Evolutionary conservation across 2,113 vertebrate genomes (phyloP), one percentile per base, ranked within the genome.

Genomic region (Nothoprocta perdicaria): DNA sequence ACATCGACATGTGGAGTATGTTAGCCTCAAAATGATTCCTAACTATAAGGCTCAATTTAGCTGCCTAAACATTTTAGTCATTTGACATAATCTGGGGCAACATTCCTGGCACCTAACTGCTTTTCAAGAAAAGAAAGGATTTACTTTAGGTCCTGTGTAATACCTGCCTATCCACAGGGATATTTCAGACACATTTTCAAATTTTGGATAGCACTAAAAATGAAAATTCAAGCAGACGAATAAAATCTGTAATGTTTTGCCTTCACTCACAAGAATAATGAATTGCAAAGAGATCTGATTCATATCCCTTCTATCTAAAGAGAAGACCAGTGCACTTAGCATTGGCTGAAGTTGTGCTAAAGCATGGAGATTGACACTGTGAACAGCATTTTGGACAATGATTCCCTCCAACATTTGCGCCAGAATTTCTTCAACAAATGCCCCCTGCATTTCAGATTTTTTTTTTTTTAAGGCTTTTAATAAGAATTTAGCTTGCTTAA

Each of bases 391-490:
- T 31, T 57, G 27, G 29, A 17, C 27, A 12, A 31, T 6, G 53
- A 57, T 57, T 57, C 19, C 58, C n/a, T 23, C 13, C n/a, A 35
- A 35, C 60, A 35, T 33, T 62, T 35, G 14, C 33, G 8, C 73
- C 8, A 22, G 27, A 78, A 71, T 1, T 0, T 23, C 48, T 88
- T 68, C 62, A 79, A 53, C 21, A 84, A 31, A 15, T 33, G 31
- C 35, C 0, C 0, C 0, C 10, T 22, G 15, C 16, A 40, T 23
- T 80, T 41, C 43, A 60, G 27, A 57, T 38, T 8, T 38, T 38
- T 38, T 38, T 38, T 38, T 38, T 38, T 38, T 38, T 24, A 29
- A 67, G 38, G 67, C 10, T 10, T 5, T 41, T 71, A 63, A 23
- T 26, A 72, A 87, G 26, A 35, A 55, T 31, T 43, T 57, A 87